Evolutionary conservation across 2,113 vertebrate species (phyloP).

Genomic region (Cynocephalus volans): DNA sequence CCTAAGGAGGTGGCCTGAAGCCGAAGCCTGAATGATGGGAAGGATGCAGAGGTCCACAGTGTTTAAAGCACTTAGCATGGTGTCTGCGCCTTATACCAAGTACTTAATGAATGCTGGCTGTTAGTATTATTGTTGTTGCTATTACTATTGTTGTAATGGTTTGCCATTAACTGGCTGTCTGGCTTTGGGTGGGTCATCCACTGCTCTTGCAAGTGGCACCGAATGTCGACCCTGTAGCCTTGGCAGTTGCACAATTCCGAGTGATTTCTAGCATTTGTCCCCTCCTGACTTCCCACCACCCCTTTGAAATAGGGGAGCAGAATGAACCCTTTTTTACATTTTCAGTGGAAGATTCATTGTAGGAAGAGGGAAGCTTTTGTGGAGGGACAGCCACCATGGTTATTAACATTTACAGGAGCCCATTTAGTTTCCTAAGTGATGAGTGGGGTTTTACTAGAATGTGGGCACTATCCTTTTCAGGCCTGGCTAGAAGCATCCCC

Average conservation of each 20-base stretch:
- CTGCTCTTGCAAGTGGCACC: neutral
- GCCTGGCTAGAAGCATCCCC: neutral
- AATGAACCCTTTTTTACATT: neutral
- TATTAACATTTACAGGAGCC: neutral
- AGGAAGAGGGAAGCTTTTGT: neutral
- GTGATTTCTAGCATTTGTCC: neutral
- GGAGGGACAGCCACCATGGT: neutral
- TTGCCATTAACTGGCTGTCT: neutral
- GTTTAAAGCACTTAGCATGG: neutral
- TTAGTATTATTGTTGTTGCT: neutral
- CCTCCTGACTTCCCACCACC: neutral
- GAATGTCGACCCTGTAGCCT: neutral
- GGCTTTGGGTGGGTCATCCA: neutral
- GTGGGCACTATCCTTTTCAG: neutral
- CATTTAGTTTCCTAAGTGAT: neutral
- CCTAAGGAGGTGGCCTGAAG: rapidly evolving
- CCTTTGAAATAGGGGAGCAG: neutral
- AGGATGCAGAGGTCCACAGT: neutral
- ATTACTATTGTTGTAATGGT: neutral
- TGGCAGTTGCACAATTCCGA: neutral
- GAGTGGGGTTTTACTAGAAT: slow-evolving; percentile 16
- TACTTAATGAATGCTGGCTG: rapidly evolving
- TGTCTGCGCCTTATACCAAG: rapidly evolving
- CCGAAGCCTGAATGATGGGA: neutral
- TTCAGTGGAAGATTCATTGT: neutral